Conservation (phyloP, 2,797 vertebrate species). For the Oreortyx pictus region DNA sequence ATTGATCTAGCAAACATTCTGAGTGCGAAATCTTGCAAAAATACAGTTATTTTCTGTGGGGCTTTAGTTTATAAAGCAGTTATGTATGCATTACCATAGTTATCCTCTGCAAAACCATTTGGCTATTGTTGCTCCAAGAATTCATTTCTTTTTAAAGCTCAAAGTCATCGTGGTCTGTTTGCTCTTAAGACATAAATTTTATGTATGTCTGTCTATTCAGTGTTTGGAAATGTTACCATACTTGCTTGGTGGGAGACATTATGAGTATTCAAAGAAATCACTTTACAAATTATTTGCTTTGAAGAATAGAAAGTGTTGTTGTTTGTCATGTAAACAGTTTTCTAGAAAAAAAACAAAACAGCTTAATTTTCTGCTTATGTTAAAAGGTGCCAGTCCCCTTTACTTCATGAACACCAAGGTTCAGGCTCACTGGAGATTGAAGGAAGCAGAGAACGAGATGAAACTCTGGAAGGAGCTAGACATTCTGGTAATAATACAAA, state of each 20-base stretch:
- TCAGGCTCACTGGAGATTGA: slow-evolving; percentile 85
- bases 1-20: not conserved
- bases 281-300: not conserved
- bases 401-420: slow-evolving; percentile 87
- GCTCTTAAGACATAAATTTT: not conserved
- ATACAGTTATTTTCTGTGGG: not conserved
- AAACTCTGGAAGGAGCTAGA: slow-evolving; percentile 86
- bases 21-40: not conserved
- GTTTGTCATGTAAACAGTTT: not conserved
- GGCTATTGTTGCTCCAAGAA: not conserved
- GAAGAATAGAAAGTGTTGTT: not conserved
- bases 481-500: slow-evolving; percentile 71
- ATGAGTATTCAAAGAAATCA: not conserved
- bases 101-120: not conserved
- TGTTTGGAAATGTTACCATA: not conserved
- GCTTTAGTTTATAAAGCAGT: not conserved
- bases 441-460: slow-evolving; percentile 87
- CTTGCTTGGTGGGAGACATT: not conserved
- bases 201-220: not conserved
- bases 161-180: not conserved
- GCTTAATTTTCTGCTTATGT: slow-evolving; percentile 32
- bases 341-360: not conserved
- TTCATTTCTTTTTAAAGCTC: not conserved
- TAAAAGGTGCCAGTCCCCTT: slow-evolving; percentile 91
- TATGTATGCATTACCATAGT: not conserved